Conservation (phyloP, 2,797 vertebrate species). For the Clangula hyemalis region DNA sequence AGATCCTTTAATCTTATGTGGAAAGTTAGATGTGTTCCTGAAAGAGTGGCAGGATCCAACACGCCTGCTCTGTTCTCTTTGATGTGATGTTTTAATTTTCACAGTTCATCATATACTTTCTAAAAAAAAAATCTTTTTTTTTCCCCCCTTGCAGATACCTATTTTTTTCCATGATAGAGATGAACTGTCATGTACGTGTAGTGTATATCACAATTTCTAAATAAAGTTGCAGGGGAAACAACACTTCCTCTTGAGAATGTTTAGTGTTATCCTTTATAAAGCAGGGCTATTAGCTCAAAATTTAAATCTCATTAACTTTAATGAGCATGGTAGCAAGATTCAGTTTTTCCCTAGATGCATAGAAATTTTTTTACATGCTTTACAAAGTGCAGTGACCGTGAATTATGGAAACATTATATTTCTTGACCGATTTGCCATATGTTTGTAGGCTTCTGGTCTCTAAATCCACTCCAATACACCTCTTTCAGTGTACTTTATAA, state of each 20-base stretch:
- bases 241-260: background rate
- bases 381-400: background rate
- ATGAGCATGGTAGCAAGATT: background rate
- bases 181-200: background rate
- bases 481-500: background rate
- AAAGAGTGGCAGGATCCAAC: background rate
- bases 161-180: background rate
- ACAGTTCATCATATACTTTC: background rate
- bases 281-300: background rate
- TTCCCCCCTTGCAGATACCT: background rate
- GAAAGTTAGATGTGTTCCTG: background rate
- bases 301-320: slow-evolving; percentile 27
- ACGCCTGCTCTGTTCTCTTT: background rate
- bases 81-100: background rate
- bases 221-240: background rate
- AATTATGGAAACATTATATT: background rate
- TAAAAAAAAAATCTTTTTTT: background rate
- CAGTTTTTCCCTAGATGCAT: background rate
- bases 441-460: background rate
- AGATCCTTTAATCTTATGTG: background rate
- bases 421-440: accelerated
- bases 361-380: background rate
- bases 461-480: background rate
- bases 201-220: background rate
- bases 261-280: background rate